Evolutionary conservation across 2,113 vertebrate genomes (phyloP).

Genomic region (Rhineura floridana): DNA sequence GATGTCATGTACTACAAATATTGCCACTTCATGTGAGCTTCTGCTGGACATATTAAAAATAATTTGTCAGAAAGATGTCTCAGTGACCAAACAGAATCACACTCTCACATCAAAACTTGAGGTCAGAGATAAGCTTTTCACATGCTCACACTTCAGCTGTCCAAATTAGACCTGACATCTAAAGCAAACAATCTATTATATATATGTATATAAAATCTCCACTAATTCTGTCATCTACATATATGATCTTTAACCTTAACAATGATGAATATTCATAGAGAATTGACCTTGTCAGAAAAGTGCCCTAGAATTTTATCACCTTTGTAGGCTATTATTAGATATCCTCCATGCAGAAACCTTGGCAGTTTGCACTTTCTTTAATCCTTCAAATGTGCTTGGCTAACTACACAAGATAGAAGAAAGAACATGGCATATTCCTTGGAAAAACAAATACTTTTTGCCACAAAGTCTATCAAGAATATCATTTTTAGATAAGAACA

Average conservation of each 20-base stretch:
- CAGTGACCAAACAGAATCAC: constrained; percentile 65
- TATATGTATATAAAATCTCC: constrained; percentile 45
- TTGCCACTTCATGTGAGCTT: constrained; percentile 67
- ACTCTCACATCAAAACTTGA: constrained; percentile 62
- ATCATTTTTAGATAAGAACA: neutral
- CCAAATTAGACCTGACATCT: constrained; percentile 62
- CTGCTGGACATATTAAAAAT: constrained; percentile 63
- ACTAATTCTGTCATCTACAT: constrained; percentile 56
- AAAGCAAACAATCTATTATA: constrained; percentile 42
- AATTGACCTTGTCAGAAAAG: constrained; percentile 31
- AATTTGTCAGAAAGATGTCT: constrained; percentile 68
- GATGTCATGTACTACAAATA: constrained; percentile 62
- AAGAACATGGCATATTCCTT: neutral
- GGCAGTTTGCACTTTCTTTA: neutral
- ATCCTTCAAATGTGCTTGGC: neutral
- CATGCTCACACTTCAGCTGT: constrained; percentile 55
- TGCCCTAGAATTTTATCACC: neutral
- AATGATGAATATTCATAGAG: constrained; percentile 58
- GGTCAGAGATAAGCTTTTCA: constrained; percentile 60
- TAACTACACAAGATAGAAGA: neutral
- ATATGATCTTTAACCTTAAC: constrained; percentile 63
- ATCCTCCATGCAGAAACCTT: neutral
- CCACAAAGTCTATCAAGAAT: neutral
- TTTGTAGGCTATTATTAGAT: neutral
- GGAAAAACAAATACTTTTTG: neutral